Evolutionary conservation across 2,888 invertebrate genomes (phyloP).

Genomic region (Apodemia duryi): DNA sequence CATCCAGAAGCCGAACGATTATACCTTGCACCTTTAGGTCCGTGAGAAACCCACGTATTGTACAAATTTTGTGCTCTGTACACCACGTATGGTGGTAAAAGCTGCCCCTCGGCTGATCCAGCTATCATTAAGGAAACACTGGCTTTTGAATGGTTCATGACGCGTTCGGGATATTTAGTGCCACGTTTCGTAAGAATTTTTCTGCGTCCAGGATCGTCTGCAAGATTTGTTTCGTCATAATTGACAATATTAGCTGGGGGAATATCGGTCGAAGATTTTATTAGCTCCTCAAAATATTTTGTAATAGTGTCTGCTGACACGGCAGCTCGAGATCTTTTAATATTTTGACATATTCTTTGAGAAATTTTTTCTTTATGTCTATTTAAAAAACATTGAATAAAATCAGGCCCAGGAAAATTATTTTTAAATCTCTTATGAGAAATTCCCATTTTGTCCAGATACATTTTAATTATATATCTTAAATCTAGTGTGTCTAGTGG

Average conservation of each 20-base stretch:
- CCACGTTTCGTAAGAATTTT: conserved; percentile 34
- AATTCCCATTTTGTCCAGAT: background rate
- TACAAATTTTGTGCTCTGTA: conserved; percentile 37
- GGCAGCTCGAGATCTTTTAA: background rate
- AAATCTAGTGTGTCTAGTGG: background rate
- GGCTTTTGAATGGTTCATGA: conserved; percentile 35
- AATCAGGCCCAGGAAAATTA: background rate
- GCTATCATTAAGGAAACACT: conserved; percentile 45
- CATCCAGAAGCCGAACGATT: conserved; percentile 48
- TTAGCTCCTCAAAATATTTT: conserved; percentile 1
- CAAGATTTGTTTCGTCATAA: background rate
- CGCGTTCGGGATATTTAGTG: conserved; percentile 38
- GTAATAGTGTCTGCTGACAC: background rate
- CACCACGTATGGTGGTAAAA: conserved; percentile 29
- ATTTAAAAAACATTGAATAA: conserved; percentile 17
- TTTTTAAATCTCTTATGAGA: conserved; percentile 6
- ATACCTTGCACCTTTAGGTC: conserved; percentile 32
- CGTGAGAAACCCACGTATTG: conserved; percentile 44
- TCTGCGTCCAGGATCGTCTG: conserved; percentile 23
- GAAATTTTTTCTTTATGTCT: conserved; percentile 15
- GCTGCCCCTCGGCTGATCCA: conserved; percentile 21
- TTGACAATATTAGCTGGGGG: background rate
- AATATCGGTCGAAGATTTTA: background rate
- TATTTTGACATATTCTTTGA: background rate
- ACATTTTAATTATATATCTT: background rate